phyloP scores from a whole-genome alignment of 2,113 vertebrate genomes.

The Cygnus atratus region DNA sequence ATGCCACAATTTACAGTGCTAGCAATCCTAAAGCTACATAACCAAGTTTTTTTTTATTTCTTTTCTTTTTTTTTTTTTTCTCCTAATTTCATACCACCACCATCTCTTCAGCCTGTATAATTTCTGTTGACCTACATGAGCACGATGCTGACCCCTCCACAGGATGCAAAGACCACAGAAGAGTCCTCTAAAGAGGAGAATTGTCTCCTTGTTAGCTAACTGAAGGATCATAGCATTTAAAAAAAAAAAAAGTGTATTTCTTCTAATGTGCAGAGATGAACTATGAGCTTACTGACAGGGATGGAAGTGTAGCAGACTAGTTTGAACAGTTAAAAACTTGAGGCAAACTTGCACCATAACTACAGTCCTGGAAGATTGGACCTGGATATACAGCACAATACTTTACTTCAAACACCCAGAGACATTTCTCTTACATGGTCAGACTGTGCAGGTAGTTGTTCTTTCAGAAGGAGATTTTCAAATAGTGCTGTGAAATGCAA shows the following conservation, averaged over 20 bases:
- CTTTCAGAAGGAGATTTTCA: neutral
- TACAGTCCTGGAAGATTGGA: neutral
- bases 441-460: fast-evolving
- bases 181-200: neutral
- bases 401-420: neutral
- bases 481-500: neutral
- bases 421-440: neutral
- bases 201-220: neutral
- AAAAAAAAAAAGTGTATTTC: neutral
- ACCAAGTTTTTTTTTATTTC: fast-evolving
- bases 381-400: neutral
- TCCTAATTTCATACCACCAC: neutral
- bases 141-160: fast-evolving
- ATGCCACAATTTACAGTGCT: neutral
- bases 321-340: neutral
- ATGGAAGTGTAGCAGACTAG: neutral
- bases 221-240: neutral
- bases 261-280: neutral
- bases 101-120: fast-evolving
- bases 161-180: fast-evolving
- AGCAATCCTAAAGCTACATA: neutral
- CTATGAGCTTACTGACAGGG: neutral
- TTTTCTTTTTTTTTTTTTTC: neutral
- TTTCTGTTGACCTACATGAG: neutral
- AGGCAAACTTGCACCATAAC: neutral